Evolutionary conservation across 2,113 vertebrate species (phyloP), one percentile per base, ranked within the genome.

Genomic region (Hyperoodon ampullatus): DNA sequence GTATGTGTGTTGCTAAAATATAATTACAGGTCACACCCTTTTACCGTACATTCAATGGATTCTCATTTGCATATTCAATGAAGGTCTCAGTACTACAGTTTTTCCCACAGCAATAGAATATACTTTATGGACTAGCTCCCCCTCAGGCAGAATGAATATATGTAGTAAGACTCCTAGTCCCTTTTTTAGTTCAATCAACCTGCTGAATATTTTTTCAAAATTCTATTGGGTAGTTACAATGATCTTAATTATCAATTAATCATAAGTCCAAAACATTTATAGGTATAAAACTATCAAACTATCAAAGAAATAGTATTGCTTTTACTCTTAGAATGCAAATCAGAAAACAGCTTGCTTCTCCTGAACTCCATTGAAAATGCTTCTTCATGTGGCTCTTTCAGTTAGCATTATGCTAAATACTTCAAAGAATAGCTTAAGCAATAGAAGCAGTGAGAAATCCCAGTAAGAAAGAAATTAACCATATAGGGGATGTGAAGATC

Each of bases 381-480:
- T 53, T 78, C 44, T 80, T 95, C 24, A 63, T 39, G 14, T 95
- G 58, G 8, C 0, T 87, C 13, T 91, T 95, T 81, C 30, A 66
- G 21, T 75, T 87, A 72, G 13, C 33, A 53, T n/a, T 90, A 93
- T 84, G 11, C 35, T 84, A 84, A 96, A 66, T 72, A 80, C 21
- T 96, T 88, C 39, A 92, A 92, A 95, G 55, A 87, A 89, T 13
- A 61, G 23, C 26, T 44, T 63, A 90, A 90, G 42, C 60, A 94
- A 58, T 8, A 47, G 35, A 93, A 91, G 21, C 66, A 87, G 13
- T 75, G 12, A 94, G 50, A 94, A 83, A 53, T 74, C 23, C 33
- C 30, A 84, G 42, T 58, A 92, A 85, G 28, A 92, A 9, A 92
- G n/a, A 95, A 93, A 96, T 97, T 96, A 90, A 94, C 23, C 21